Evolutionary conservation across 1,140 invertebrate genomes (phyloP), one percentile per base, ranked within the genome.

Genomic region (Eueides isabella): DNA sequence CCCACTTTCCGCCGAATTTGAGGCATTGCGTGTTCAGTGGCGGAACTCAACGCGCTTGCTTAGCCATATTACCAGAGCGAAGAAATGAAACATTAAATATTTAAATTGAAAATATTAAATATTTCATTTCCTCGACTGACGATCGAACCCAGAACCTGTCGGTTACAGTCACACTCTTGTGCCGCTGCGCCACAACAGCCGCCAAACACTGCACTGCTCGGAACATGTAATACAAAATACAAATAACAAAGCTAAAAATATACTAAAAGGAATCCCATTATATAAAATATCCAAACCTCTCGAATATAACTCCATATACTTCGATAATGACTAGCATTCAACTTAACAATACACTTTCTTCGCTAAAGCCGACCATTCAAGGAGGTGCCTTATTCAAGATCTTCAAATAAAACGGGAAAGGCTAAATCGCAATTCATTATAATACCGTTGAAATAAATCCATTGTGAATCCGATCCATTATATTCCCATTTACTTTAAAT

Each of bases 351-450:
- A 84, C 81, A 82, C 67, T 80, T 77, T 77, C 77, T 78, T 76
- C 80, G 78, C 82, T 80, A 83, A 86, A 88, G 85, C 82, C 83
- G 78, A 71, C 80, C 79, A 84, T 86, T 88, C 85, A 83, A 82
- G 83, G 76, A 82, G 84, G 83, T 80, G 81, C 80, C 78, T 85
- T 77, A 85, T 85, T 85, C 82, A 83, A 79, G 75, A 78, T 83
- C 86, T 84, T 80, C 81, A 80, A 82, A 77, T 83, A 78, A 83
- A 85, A 83, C 81, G 81, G 80, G 76, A 81, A 79, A 78, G 75
- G 80, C 79, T 85, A 81, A 85, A 84, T 82, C 81, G 79, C 87
- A 83, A 86, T 86, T 88, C 83, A 88, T 87, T 86, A 87, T 84
- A 87, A 86, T 80, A 76, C 82, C 75, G 84, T 81, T 83, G 80